Evolutionary conservation across 2,797 vertebrate species (phyloP).

Genomic region (Kryptopterus vitreolus): DNA sequence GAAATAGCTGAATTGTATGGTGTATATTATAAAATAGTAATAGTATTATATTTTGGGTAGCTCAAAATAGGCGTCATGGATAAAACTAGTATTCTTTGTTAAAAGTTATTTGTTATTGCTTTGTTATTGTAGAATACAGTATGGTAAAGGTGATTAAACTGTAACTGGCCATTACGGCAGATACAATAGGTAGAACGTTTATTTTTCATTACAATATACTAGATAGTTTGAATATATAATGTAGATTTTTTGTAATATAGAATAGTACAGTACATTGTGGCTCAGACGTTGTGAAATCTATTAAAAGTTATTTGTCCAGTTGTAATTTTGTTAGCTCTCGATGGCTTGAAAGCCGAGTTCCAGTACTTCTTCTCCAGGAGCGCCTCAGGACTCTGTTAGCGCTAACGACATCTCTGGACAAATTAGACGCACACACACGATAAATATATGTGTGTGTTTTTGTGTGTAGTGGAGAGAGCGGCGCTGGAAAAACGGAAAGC

Average conservation of each 20-base stretch:
- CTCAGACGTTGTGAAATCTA: slow-evolving; percentile 8
- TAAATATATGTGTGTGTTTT: slow-evolving; percentile 31
- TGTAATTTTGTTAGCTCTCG: slow-evolving; percentile 28
- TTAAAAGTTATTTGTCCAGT: slow-evolving; percentile 4
- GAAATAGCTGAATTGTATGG: not conserved
- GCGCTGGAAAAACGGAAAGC: slow-evolving; percentile 92
- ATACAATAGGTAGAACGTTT: too few species aligned
- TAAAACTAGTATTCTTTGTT: not conserved
- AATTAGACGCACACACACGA: slow-evolving; percentile 27
- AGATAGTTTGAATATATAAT: too few species aligned
- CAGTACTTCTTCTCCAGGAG: slow-evolving; percentile 38
- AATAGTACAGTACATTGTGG: not conserved
- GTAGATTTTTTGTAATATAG: not conserved
- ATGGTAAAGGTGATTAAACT: too few species aligned
- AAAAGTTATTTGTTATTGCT: too few species aligned
- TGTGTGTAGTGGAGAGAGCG: slow-evolving; percentile 83
- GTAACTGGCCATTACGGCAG: too few species aligned
- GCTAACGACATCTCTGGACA: slow-evolving; percentile 26
- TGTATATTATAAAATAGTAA: not conserved
- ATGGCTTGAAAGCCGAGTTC: slow-evolving; percentile 28
- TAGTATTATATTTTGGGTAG: too few species aligned
- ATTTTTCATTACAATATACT: not conserved
- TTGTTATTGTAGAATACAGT: too few species aligned
- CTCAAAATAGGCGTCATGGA: too few species aligned
- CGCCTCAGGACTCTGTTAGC: slow-evolving; percentile 25